phyloP scores from a whole-genome alignment of 2,113 vertebrate genomes.

The Excalfactoria chinensis region DNA sequence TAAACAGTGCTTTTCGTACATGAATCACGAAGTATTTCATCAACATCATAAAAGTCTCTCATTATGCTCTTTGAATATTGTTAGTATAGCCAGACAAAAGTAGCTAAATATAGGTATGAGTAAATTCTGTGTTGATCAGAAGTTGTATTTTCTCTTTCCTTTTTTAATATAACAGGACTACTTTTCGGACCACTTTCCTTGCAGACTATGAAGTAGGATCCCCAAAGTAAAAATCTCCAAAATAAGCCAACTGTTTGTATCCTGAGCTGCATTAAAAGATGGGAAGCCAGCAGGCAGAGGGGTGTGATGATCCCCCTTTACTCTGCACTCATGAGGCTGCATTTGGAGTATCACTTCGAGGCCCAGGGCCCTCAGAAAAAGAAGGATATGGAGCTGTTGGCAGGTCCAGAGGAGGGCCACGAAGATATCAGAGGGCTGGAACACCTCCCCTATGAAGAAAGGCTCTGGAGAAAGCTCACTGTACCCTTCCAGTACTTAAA shows the following conservation, averaged over 20 bases:
- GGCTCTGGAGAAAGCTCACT: too few relatives aligned
- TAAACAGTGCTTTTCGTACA: neutral
- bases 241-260: neutral
- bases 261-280: too few relatives aligned
- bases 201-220: neutral
- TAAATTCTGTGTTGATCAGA: neutral
- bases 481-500: too few relatives aligned
- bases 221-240: neutral
- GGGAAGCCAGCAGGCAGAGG: too few relatives aligned
- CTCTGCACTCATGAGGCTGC: too few relatives aligned
- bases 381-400: too few relatives aligned
- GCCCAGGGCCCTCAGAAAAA: too few relatives aligned
- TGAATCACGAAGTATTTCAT: neutral
- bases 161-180: neutral
- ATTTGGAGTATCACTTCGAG: too few relatives aligned
- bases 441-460: too few relatives aligned
- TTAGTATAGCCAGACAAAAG: neutral
- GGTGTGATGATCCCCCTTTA: too few relatives aligned
- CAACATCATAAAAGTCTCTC: neutral
- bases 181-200: neutral
- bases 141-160: neutral
- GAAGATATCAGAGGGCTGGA: too few relatives aligned
- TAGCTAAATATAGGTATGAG: neutral
- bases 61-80: neutral
- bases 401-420: too few relatives aligned